Evolutionary conservation across 2,113 vertebrate species (phyloP).

Genomic region (Glaucomys volans): DNA sequence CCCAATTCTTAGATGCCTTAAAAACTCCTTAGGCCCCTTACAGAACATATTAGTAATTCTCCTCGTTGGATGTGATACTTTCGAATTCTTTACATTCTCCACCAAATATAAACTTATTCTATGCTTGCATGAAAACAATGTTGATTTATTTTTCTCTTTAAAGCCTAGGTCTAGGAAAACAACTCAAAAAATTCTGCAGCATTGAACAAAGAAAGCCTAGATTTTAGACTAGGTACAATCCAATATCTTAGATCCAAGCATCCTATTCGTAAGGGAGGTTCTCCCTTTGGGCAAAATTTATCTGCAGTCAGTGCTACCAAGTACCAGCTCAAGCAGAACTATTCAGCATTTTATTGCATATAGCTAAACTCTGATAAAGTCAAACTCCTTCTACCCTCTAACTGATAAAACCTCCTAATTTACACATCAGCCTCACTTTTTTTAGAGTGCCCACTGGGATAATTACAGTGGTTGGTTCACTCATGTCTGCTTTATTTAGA

Average conservation of each 20-base stretch:
- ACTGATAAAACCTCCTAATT: slow-evolving; percentile 71
- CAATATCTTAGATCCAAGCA: not conserved
- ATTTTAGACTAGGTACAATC: not conserved
- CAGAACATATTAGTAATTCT: not conserved
- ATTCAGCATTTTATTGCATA: not conserved
- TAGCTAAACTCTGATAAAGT: slow-evolving; percentile 33
- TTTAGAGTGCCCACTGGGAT: slow-evolving; percentile 62
- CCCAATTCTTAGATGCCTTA: not conserved
- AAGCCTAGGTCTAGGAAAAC: slow-evolving; percentile 14
- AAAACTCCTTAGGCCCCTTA: not conserved
- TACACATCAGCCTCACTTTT: slow-evolving; percentile 40
- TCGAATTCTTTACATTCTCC: not conserved
- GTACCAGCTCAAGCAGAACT: not conserved
- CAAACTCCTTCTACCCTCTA: slow-evolving; percentile 48
- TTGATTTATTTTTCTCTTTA: not conserved
- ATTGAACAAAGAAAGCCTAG: not conserved
- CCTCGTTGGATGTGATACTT: not conserved
- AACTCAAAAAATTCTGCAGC: not conserved
- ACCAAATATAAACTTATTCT: not conserved
- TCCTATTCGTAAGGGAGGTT: not conserved
- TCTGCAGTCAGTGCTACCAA: not conserved
- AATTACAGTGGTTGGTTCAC: slow-evolving; percentile 63
- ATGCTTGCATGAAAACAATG: not conserved
- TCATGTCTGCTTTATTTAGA: slow-evolving; percentile 72
- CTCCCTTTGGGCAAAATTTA: not conserved